phyloP scores from a whole-genome alignment of 35 echinoderm and acorn worm species.

The Chiridota heheva region DNA sequence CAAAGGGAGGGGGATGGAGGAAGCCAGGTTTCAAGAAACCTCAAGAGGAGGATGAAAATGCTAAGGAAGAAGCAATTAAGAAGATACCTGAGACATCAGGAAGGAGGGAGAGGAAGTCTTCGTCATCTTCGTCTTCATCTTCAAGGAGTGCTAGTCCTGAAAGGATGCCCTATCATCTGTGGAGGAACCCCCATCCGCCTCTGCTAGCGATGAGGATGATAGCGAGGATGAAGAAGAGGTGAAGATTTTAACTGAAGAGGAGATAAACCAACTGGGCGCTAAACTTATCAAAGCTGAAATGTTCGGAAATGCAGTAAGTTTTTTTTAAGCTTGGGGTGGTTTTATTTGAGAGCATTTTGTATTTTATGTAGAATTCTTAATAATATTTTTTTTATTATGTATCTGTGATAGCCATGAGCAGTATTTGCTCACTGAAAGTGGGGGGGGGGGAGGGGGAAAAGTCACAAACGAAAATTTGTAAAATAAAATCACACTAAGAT shows the following conservation, averaged over 20 bases:
- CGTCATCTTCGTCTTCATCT: constrained; percentile 13
- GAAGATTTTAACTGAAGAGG: constrained; percentile 72
- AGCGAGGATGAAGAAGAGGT: constrained; percentile 15
- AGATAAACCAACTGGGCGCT: constrained; percentile 97
- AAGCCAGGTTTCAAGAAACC: constrained; percentile 37
- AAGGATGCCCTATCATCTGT: constrained; percentile 11
- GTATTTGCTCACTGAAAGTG: too few species aligned
- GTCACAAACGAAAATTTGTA: too few species aligned
- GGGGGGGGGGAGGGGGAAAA: too few species aligned
- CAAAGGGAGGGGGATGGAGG: constrained; percentile 31
- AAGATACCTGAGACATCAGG: background rate
- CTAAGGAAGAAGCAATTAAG: background rate
- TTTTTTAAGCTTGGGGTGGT: background rate
- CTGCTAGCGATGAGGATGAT: constrained; percentile 43
- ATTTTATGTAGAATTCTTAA: background rate
- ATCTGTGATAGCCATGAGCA: too few species aligned
- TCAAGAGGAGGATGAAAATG: background rate
- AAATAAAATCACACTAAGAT: too few species aligned
- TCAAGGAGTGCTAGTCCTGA: background rate
- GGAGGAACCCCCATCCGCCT: constrained; percentile 35
- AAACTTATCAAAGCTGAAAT: constrained; percentile 93
- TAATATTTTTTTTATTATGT: background rate
- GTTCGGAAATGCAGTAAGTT: constrained; percentile 90
- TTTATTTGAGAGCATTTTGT: background rate
- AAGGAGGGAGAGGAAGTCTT: background rate